Percentiles rank a stretch among this genome's conserved stretches.
Evolutionary conservation across 2,113 vertebrate genomes (phyloP).

Genomic region (Zapus hudsonius): DNA sequence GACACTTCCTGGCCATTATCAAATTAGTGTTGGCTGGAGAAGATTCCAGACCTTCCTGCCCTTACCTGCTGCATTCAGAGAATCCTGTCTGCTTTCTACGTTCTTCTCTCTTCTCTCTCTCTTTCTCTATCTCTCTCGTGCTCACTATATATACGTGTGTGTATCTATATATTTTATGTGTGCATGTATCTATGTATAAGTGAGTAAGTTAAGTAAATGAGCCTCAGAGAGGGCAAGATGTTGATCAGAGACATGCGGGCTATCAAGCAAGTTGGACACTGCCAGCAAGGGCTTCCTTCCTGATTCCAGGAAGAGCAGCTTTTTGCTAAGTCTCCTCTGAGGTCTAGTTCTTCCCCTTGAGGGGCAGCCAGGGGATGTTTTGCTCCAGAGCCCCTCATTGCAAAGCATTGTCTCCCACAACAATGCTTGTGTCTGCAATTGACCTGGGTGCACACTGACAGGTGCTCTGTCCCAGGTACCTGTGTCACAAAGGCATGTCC

Average conservation of each 20-base stretch:
- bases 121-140: too few relatives aligned
- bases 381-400: slow-evolving; percentile 39
- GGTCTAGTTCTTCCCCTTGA: neutral
- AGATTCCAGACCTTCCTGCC: neutral
- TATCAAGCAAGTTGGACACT: neutral
- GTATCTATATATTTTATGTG: too few relatives aligned
- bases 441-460: neutral
- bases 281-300: neutral
- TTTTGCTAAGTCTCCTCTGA: neutral
- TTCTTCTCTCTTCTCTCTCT: too few relatives aligned
- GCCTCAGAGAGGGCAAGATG: neutral
- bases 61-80: neutral
- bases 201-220: neutral
- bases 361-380: neutral
- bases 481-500: neutral
- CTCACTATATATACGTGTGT: too few relatives aligned
- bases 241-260: neutral
- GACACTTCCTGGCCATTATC: neutral
- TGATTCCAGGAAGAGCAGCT: slow-evolving; percentile 6
- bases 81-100: neutral
- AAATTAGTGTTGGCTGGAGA: neutral
- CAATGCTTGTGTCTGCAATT: neutral
- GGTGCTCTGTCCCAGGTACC: neutral
- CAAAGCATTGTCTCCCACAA: neutral
- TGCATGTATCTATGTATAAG: too few relatives aligned